These are phyloP conservation scores for Merops nubicus DNA, from an alignment of 2,113 vertebrate species.

Conservation along the genomic window DNA sequence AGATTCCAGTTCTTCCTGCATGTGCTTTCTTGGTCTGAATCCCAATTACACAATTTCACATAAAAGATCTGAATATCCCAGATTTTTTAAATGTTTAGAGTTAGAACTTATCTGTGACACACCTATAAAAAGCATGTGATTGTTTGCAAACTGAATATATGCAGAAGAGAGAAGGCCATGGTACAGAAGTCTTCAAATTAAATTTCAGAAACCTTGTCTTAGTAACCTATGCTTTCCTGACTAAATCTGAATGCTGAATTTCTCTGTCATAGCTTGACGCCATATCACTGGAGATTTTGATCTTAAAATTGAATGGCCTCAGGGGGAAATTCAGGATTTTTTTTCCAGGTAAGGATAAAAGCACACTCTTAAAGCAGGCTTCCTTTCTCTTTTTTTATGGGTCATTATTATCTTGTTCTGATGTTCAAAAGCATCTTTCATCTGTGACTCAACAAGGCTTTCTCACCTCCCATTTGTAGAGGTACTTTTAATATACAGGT, in stretches of 20 bases:
- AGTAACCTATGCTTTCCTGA: background rate
- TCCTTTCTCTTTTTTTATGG: slow-evolving; percentile 16
- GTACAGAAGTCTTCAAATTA: background rate
- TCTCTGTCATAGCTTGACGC: background rate
- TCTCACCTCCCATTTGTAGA: background rate
- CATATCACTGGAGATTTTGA: background rate
- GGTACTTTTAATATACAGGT: background rate
- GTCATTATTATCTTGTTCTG: slow-evolving; percentile 19
- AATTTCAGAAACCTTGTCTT: background rate
- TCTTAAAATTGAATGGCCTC: background rate
- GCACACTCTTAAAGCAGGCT: background rate
- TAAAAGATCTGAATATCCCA: background rate
- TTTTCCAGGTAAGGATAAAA: background rate
- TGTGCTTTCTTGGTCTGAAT: background rate
- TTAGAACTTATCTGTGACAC: background rate
- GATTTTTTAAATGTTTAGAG: background rate
- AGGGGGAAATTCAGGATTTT: background rate
- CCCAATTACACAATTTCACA: background rate
- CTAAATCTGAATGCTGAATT: background rate
- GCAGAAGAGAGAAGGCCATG: background rate
- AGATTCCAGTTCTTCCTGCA: background rate
- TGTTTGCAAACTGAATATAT: background rate
- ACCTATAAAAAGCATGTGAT: background rate
- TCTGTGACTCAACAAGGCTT: slow-evolving; percentile 30
- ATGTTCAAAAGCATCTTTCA: slow-evolving; percentile 49